phyloP scores from a whole-genome alignment of 2,888 invertebrate genomes.

The Gibbula magus region DNA sequence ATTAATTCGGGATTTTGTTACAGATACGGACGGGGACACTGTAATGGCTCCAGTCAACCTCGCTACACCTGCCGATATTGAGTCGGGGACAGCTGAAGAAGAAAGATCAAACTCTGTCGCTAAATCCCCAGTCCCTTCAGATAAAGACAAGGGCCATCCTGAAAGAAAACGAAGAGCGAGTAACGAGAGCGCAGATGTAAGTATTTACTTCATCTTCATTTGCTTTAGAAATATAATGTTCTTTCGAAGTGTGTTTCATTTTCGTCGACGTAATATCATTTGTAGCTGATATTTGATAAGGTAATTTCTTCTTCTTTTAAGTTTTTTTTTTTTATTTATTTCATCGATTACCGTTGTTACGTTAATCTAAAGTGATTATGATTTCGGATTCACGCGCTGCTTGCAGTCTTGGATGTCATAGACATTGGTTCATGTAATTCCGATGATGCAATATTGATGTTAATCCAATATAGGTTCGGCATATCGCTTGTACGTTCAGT shows the following conservation, averaged over 20 bases:
- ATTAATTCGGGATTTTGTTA: slow-evolving; percentile 23
- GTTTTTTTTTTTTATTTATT: too few species aligned
- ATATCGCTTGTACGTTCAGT: not conserved
- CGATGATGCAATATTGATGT: not conserved
- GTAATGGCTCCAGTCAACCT: slow-evolving; percentile 36
- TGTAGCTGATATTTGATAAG: too few species aligned
- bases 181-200: slow-evolving; percentile 69
- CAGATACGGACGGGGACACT: slow-evolving; percentile 36
- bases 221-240: too few species aligned
- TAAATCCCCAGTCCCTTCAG: slow-evolving; percentile 41
- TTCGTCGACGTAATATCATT: too few species aligned
- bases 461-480: not conserved
- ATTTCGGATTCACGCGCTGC: too few species aligned
- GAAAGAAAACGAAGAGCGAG: slow-evolving; percentile 70
- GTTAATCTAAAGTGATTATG: too few species aligned
- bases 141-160: slow-evolving; percentile 53
- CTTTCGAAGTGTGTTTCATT: too few species aligned
- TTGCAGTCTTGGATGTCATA: too few species aligned
- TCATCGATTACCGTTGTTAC: too few species aligned
- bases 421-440: too few species aligned
- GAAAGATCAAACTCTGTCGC: slow-evolving; percentile 43
- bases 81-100: slow-evolving; percentile 43
- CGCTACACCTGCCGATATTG: slow-evolving; percentile 39
- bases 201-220: slow-evolving; percentile 20
- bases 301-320: too few species aligned